These are phyloP conservation scores for Bombus superbus DNA, from an alignment of 1,140 invertebrate genomes.

Conservation along the genomic window DNA sequence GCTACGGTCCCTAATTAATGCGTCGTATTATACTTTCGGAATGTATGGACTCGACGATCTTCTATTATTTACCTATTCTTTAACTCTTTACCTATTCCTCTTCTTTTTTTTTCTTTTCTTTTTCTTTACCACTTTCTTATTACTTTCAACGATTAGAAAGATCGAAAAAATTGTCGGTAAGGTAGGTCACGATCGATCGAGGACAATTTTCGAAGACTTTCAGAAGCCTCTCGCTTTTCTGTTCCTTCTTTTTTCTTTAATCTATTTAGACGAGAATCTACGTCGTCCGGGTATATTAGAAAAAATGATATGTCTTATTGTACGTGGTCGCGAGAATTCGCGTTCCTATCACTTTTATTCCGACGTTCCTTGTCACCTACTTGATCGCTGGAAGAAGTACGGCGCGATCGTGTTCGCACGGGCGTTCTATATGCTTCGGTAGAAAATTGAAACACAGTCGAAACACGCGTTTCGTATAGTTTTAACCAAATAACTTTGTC, in stretches of 20 bases:
- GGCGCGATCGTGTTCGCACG: background rate
- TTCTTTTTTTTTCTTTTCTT: background rate
- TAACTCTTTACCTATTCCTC: background rate
- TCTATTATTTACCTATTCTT: background rate
- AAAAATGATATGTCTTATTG: conserved; percentile 50
- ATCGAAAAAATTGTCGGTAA: background rate
- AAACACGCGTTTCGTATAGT: too few species aligned
- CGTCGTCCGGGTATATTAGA: conserved; percentile 5
- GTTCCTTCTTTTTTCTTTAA: background rate
- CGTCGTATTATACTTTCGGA: conserved; percentile 53
- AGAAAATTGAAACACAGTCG: background rate
- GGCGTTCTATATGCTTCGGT: background rate
- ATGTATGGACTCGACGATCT: conserved; percentile 55
- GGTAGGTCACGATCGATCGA: background rate
- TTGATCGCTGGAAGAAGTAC: background rate
- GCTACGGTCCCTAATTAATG: conserved; percentile 46
- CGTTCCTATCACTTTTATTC: conserved; percentile 25
- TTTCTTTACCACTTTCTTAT: background rate
- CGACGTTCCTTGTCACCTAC: background rate
- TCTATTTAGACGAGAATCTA: background rate
- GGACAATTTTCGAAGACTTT: background rate
- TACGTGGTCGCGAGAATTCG: conserved; percentile 36
- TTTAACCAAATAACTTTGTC: background rate
- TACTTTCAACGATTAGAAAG: conserved; percentile 13
- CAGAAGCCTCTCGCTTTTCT: background rate